Evolutionary conservation across 2,797 vertebrate genomes (phyloP), one percentile per base, ranked within the genome.

Genomic region (Acomys russatus): DNA sequence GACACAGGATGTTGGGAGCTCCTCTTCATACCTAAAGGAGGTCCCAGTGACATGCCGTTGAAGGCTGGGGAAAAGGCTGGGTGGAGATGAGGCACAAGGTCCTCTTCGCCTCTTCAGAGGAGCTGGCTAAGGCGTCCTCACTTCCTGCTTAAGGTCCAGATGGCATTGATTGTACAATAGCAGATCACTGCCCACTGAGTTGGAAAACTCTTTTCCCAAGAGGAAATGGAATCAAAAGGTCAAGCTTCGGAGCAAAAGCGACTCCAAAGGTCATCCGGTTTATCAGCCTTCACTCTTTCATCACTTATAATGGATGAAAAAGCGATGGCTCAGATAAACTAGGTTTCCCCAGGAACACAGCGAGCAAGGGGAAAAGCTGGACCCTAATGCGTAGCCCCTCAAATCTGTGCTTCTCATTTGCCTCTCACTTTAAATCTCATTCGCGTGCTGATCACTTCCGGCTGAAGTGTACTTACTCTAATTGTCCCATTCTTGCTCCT

Each of bases 1-100:
- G 90, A 73, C 86, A 56, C 54, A 96, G 49, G 61, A 30, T 66
- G 82, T 63, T 28, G 4, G 51, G 59, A 92, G 78, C 74, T 87
- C 66, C 23, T n/a, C 25, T 28, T 92, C 63, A 59, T 88, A 85
- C 38, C 20, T 35, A 59, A 56, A 71, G 56, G 18, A 38, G n/a
- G 35, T 59, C 74, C 38, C 25, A 9, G 1, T n/a, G 78, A 35
- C 11, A 2, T 61, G 33, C 5, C 17, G 0, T 15, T 30, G 84
- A 77, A 28, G 80, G n/a, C 54, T 85, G 49, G 59, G 23, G 9
- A 33, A 14, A 87, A 84, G 35, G 38, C 56, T n/a, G 56, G 56
- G 59, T 71, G 22, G n/a, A 51, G 23, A 9, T 28, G 20, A 73
- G 61, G 76, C 15, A 22, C 84, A 70, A 20, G 14, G 4, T 54